Conservation (phyloP, 2,797 vertebrate genomes). For the Schizopygopsis malacanthus region DNA sequence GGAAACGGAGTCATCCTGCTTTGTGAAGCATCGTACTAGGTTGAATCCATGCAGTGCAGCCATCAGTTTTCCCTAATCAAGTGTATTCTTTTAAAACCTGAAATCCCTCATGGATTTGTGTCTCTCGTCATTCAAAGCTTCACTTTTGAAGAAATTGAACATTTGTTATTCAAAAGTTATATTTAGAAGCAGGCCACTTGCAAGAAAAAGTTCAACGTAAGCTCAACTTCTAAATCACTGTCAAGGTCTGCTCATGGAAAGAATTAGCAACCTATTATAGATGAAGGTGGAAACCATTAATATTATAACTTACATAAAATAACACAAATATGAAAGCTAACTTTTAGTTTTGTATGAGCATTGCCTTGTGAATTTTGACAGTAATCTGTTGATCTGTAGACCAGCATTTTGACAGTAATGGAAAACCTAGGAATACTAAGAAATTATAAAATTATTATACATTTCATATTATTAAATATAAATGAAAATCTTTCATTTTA, state of each 20-base stretch:
- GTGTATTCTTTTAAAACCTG: neutral
- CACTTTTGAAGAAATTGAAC: conserved; percentile 1
- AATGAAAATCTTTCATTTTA: neutral
- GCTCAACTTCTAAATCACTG: neutral
- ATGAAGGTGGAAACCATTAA: neutral
- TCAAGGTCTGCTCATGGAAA: neutral
- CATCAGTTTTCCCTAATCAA: conserved; percentile 2
- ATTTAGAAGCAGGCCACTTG: conserved; percentile 16
- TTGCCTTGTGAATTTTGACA: neutral
- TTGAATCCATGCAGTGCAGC: neutral
- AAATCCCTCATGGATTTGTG: conserved; percentile 13
- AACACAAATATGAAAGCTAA: neutral
- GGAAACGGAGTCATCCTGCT: conserved; percentile 41
- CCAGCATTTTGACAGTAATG: neutral
- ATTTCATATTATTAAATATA: neutral
- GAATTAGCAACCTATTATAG: neutral
- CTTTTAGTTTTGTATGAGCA: neutral
- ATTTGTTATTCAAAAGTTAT: conserved; percentile 11
- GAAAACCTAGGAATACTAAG: neutral
- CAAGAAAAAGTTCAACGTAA: neutral
- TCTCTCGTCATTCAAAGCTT: conserved; percentile 1
- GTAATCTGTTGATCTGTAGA: neutral
- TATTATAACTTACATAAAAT: neutral
- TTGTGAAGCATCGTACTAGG: neutral
- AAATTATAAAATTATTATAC: too few relatives aligned